Conservation (phyloP, 1,140 invertebrate genomes). For the Linepithema humile region DNA sequence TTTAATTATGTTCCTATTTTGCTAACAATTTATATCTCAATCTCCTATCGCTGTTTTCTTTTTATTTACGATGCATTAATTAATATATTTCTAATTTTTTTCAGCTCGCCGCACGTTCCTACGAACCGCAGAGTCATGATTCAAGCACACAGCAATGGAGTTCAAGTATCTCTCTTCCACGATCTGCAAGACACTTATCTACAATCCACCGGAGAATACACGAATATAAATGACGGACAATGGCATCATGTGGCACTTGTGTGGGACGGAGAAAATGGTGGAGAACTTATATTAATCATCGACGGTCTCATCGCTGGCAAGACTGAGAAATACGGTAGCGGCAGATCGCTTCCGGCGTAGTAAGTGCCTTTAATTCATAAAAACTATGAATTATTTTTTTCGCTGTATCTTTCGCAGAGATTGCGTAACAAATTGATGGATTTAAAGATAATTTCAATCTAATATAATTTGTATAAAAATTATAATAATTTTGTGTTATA, state of each 20-base stretch:
- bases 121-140: conserved; percentile 91
- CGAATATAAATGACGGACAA: conserved; percentile 97
- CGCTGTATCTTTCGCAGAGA: neutral
- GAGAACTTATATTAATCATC: conserved; percentile 94
- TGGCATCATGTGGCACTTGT: conserved; percentile 98
- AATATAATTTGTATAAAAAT: too few species aligned
- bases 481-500: too few species aligned
- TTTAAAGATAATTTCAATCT: conserved; percentile 25
- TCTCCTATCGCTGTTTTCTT: neutral
- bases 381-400: conserved; percentile 13
- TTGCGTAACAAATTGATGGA: neutral
- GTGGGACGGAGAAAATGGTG: conserved; percentile 94
- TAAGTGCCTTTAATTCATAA: conserved; percentile 83
- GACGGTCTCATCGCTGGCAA: conserved; percentile 97
- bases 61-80: neutral
- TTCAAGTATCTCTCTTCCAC: conserved; percentile 94
- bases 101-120: conserved; percentile 91
- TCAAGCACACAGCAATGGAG: conserved; percentile 95
- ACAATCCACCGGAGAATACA: conserved; percentile 95
- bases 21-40: conserved; percentile 50
- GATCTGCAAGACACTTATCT: conserved; percentile 95
- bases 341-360: conserved; percentile 91
- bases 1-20: neutral
- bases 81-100: conserved; percentile 46
- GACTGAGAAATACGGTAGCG: conserved; percentile 93